These are phyloP conservation scores for Trachythela sp. DNA, from an alignment of 64 coral and sea anemone species.

Conservation along the genomic window DNA sequence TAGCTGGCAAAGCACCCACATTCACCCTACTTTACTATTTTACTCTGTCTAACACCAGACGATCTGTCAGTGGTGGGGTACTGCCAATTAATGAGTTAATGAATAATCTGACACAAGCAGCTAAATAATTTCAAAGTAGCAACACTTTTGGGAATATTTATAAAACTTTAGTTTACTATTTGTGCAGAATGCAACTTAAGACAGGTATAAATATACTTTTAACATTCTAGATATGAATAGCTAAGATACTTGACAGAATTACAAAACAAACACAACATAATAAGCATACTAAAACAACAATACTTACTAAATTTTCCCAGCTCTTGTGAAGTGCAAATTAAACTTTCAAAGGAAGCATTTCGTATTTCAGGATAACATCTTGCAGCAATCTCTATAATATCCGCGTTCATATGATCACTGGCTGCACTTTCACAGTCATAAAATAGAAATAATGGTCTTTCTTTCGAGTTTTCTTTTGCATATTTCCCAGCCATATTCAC, in stretches of 20 bases:
- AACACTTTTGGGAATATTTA: too few relatives aligned
- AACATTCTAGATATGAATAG: too few relatives aligned
- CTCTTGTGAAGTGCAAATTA: background rate
- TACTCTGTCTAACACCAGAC: too few relatives aligned
- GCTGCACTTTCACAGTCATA: background rate
- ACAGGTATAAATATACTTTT: too few relatives aligned
- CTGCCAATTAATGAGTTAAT: background rate
- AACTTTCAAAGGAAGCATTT: background rate
- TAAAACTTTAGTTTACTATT: too few relatives aligned
- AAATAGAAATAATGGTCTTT: background rate
- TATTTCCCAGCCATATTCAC: background rate
- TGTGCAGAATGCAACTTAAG: too few relatives aligned
- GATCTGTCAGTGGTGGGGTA: too few relatives aligned
- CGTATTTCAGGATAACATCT: background rate
- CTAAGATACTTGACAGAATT: too few relatives aligned
- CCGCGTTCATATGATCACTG: background rate
- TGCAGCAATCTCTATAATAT: background rate
- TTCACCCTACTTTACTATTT: too few relatives aligned
- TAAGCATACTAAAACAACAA: background rate
- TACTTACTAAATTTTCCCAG: background rate
- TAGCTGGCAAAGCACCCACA: too few relatives aligned
- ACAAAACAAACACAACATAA: background rate
- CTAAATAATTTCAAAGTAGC: too few relatives aligned
- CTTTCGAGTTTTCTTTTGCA: background rate
- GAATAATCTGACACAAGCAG: too few relatives aligned